Conservation (phyloP, 2,113 vertebrate genomes). For the Amphiprion ocellaris region DNA sequence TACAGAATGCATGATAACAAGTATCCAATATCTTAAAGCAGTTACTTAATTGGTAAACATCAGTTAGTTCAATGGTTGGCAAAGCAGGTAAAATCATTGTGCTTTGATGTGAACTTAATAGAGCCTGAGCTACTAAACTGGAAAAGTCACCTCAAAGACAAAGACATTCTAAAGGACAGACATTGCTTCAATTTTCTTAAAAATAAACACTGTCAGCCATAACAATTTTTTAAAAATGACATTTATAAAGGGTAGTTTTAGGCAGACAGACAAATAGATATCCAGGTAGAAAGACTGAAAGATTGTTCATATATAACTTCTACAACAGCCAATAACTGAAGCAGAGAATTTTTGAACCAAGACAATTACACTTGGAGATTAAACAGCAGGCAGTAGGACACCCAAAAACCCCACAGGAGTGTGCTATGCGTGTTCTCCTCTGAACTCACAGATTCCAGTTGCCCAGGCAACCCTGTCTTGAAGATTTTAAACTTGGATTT, state of each 20-base stretch:
- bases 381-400: constrained; percentile 68
- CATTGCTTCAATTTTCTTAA: neutral
- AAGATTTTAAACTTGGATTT: constrained; percentile 80
- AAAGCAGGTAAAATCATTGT: too few species aligned
- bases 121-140: neutral
- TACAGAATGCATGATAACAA: neutral
- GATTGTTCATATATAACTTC: constrained; percentile 11
- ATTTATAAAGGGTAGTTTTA: constrained; percentile 1
- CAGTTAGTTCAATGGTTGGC: neutral
- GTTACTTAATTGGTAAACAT: neutral
- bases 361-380: constrained; percentile 61
- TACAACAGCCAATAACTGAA: constrained; percentile 9
- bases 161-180: neutral
- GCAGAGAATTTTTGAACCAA: constrained; percentile 30
- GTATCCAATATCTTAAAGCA: neutral
- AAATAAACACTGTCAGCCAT: neutral
- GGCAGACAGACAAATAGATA: neutral
- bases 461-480: constrained; percentile 80
- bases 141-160: neutral
- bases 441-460: constrained; percentile 74
- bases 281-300: neutral
- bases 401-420: constrained; percentile 74
- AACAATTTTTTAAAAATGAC: neutral
- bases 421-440: constrained; percentile 66
- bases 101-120: too few species aligned